A percentile compares a stretch with the other conserved stretches of the same genome.
Evolutionary conservation across 2,797 vertebrate species (phyloP).

Genomic region (Sebastes alutus): DNA sequence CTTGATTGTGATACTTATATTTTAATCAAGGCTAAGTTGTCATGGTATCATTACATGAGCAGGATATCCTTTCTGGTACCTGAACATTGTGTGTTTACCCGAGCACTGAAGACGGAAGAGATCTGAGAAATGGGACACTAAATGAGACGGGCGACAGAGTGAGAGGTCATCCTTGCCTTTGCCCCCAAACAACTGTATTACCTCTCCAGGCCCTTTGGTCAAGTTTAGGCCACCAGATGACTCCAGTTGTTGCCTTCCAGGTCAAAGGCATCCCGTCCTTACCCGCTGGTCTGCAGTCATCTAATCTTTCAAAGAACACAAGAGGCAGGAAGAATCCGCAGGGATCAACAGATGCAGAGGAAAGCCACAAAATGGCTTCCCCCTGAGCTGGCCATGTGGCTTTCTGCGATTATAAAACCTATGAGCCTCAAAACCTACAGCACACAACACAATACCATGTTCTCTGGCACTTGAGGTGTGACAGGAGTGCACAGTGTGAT

Average conservation of each 20-base stretch:
- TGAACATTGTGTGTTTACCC: neutral
- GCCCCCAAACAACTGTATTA: constrained; percentile 61
- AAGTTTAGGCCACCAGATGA: constrained; percentile 71
- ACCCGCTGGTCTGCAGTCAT: constrained; percentile 76
- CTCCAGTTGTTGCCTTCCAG: constrained; percentile 66
- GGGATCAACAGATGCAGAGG: constrained; percentile 69
- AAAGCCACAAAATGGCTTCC: constrained; percentile 68
- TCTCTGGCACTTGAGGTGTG: neutral
- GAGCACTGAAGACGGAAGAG: constrained; percentile 3
- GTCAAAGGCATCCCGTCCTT: constrained; percentile 59
- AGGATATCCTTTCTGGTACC: neutral
- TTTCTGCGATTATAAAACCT: constrained; percentile 42
- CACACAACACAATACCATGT: neutral
- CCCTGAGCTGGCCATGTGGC: constrained; percentile 53
- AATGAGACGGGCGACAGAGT: constrained; percentile 34
- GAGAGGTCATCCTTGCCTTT: constrained; percentile 43
- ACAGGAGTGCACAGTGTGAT: neutral
- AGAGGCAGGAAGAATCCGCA: constrained; percentile 66
- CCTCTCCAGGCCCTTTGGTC: constrained; percentile 39
- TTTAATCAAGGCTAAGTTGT: neutral
- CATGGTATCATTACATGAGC: neutral
- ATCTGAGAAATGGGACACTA: constrained; percentile 19
- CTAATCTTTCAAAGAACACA: constrained; percentile 77
- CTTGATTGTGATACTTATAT: neutral
- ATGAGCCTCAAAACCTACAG: constrained; percentile 39